Percentiles rank a stretch among this genome's conserved stretches.
These are phyloP conservation scores for Eurystomus glaucurus DNA, from an alignment of 2,797 vertebrate genomes.

Conservation along the genomic window DNA sequence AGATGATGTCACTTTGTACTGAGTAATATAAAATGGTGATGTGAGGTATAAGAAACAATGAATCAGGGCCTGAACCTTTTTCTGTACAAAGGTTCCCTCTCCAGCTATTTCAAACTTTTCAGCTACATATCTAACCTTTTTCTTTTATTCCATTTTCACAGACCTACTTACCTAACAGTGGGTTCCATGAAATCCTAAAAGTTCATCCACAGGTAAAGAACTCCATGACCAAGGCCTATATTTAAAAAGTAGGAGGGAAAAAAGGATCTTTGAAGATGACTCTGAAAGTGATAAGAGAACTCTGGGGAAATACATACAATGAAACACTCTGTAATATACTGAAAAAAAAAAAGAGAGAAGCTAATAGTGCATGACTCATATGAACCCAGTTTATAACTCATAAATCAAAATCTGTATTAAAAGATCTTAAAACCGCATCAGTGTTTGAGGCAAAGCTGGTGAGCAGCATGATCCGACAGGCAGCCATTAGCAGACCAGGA, in stretches of 20 bases:
- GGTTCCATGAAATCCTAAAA: slow-evolving; percentile 4
- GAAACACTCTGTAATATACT: background rate
- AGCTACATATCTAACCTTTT: background rate
- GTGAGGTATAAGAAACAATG: background rate
- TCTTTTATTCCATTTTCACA: slow-evolving; percentile 31
- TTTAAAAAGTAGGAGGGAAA: background rate
- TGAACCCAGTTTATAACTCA: background rate
- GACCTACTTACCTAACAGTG: background rate
- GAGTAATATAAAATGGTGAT: background rate
- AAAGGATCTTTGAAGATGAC: slow-evolving; percentile 13
- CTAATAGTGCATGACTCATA: background rate
- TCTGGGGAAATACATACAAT: background rate
- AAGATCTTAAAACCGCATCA: background rate
- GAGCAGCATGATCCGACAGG: background rate
- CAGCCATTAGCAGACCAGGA: background rate
- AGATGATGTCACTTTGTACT: background rate
- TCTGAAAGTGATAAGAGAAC: background rate
- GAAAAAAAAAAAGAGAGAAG: background rate
- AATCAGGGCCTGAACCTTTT: background rate
- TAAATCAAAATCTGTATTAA: background rate
- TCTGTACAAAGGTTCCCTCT: background rate
- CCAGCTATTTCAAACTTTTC: slow-evolving; percentile 5
- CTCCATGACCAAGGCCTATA: background rate
- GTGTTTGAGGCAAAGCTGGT: background rate
- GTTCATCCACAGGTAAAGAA: background rate